Conservation (phyloP, 2,888 invertebrate genomes). For the Capitulum mitella region DNA sequence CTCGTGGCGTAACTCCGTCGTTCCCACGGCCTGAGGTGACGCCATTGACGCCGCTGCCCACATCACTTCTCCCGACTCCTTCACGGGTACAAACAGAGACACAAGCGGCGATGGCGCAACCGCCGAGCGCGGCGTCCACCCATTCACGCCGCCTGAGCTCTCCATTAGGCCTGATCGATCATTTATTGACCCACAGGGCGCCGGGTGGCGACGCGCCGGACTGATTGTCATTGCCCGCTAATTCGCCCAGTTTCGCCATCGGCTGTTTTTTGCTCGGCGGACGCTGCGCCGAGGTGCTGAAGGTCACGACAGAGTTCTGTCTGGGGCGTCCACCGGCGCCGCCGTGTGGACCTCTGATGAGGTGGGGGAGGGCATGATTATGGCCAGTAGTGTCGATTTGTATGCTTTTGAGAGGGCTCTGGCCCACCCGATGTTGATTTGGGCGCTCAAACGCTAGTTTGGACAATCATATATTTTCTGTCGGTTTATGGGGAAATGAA, state of each 20-base stretch:
- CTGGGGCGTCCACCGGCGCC: no score
- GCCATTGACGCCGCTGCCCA: not conserved
- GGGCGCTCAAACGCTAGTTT: no score
- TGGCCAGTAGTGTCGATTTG: no score
- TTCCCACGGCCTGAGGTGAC: not conserved
- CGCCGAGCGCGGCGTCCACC: not conserved
- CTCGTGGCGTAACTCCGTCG: not conserved
- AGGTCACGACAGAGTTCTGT: no score
- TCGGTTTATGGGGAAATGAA: no score
- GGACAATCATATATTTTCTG: no score
- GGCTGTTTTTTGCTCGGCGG: not conserved
- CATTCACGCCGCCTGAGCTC: not conserved
- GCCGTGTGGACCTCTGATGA: no score
- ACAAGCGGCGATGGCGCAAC: not conserved
- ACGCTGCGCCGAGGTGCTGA: not conserved
- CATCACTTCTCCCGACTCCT: not conserved
- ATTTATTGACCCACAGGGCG: not conserved
- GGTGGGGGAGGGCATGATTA: no score
- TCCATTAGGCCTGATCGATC: not conserved
- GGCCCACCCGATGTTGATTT: no score
- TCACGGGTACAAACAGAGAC: not conserved
- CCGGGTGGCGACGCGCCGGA: not conserved
- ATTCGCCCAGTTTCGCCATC: not conserved
- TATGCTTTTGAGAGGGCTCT: no score
- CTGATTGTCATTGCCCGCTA: not conserved